Base-by-base conservation (phyloP, 2,888 invertebrate genomes). In the Proisotoma minuta region DNA sequence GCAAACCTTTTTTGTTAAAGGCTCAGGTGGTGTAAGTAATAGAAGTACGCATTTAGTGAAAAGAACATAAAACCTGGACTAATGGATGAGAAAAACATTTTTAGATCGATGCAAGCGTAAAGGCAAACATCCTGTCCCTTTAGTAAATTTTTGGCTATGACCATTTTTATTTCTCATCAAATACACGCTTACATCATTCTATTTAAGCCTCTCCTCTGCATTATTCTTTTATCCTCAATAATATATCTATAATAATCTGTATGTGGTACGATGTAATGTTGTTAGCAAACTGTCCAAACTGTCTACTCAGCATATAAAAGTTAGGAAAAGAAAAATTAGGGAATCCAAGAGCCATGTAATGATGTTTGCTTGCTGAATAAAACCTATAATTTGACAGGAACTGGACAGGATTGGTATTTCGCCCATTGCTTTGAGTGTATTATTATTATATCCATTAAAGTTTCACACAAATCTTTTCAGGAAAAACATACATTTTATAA, bases 51-150 rank as follows among this genome's bases (percentile, higher is more conserved):
- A 34, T 34, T 10, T 15, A 10, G 34, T 34, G 12, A 52, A 52
- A 52, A 52, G 27, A 52, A 52, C 52, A 52, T 52, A 24, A 52
- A 52, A 52, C 26, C 28, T 28, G 12, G 22, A 52, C 52, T 52
- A 52, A 52, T 52, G 52, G 52, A 52, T 27, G 26, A 28, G 52
- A 52, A 52, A 52, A 2, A 26, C 34, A 34, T 34, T 34, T 34
- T 34, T 34, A 34, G 34, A 34, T 34, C 34, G 34, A 34, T 34
- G 34, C 8, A 34, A 34, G 34, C 34, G 34, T 34, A 34, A 47
- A 47, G 20, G 52, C 28, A 52, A 52, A 52, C 52, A 52, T 52
- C 52, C 52, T 52, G 49, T 27, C 28, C 4, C 15, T 8, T 34
- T 15, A 34, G 8, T 34, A 8, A 34, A 34, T 34, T 34, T 34